These are phyloP conservation scores for Epinotia nisella DNA, from an alignment of 2,888 invertebrate genomes.

Conservation along the genomic window DNA sequence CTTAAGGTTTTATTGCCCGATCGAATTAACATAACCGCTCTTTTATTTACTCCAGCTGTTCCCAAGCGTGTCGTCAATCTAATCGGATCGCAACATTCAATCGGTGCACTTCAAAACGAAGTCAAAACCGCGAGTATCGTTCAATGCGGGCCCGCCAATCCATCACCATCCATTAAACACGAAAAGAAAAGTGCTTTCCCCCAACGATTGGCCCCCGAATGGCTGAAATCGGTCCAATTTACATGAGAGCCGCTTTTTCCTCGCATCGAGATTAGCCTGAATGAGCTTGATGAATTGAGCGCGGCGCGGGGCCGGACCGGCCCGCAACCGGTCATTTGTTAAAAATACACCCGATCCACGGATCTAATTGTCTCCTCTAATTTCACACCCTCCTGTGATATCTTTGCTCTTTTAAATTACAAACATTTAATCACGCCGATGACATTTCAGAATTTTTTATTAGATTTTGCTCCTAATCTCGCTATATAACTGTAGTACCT, in stretches of 20 bases:
- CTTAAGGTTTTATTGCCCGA: background rate
- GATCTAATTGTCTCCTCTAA: slow-evolving; percentile 85
- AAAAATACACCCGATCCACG: slow-evolving; percentile 84
- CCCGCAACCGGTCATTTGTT: slow-evolving; percentile 80
- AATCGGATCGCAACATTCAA: slow-evolving; percentile 66
- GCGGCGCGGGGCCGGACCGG: slow-evolving; percentile 57
- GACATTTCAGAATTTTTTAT: slow-evolving; percentile 24
- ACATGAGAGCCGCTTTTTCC: slow-evolving; percentile 85
- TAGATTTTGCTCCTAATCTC: slow-evolving; percentile 21
- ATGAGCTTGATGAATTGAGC: slow-evolving; percentile 85
- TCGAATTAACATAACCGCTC: slow-evolving; percentile 20
- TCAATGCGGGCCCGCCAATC: slow-evolving; percentile 77
- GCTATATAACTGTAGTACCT: slow-evolving; percentile 5
- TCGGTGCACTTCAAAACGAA: slow-evolving; percentile 74
- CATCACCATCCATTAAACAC: slow-evolving; percentile 85
- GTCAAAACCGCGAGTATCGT: slow-evolving; percentile 82
- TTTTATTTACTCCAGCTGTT: slow-evolving; percentile 36
- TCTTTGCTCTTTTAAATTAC: slow-evolving; percentile 73
- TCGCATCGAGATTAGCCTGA: slow-evolving; percentile 84
- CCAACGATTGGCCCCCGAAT: slow-evolving; percentile 80
- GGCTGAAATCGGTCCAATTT: slow-evolving; percentile 77
- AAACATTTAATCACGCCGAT: slow-evolving; percentile 61
- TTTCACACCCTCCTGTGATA: slow-evolving; percentile 82
- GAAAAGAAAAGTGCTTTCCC: slow-evolving; percentile 84
- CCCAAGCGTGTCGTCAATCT: slow-evolving; percentile 51